These are phyloP conservation scores for Cantharis rufa DNA, from an alignment of 2,888 invertebrate genomes.

Conservation along the genomic window DNA sequence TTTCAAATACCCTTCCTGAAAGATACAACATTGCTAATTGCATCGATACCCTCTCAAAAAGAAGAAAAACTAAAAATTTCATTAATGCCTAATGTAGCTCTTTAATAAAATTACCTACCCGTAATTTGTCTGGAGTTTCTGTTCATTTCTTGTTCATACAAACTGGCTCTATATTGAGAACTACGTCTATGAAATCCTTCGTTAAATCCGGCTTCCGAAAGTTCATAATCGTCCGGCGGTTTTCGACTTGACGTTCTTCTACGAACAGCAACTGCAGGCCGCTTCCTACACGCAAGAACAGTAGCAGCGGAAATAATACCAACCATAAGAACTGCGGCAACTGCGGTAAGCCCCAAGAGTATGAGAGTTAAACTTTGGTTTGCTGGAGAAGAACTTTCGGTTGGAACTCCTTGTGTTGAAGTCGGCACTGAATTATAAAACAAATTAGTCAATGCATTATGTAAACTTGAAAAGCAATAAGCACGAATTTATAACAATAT, in stretches of 20 bases:
- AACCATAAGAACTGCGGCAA: constrained; percentile 50
- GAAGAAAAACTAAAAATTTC: constrained; percentile 24
- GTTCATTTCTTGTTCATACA: constrained; percentile 52
- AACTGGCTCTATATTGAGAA: constrained; percentile 53
- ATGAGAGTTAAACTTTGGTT: constrained; percentile 50
- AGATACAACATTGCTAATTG: constrained; percentile 18
- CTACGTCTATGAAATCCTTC: constrained; percentile 54
- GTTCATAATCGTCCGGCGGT: constrained; percentile 51
- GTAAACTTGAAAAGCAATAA: not conserved
- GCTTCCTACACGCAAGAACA: constrained; percentile 49
- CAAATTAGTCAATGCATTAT: not conserved
- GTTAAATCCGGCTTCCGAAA: constrained; percentile 54
- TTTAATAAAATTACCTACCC: constrained; percentile 29
- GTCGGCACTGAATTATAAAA: constrained; percentile 13
- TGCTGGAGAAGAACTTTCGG: constrained; percentile 34
- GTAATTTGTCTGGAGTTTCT: constrained; percentile 27
- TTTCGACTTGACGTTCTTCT: constrained; percentile 43
- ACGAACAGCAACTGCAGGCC: constrained; percentile 40
- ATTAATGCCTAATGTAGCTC: constrained; percentile 29
- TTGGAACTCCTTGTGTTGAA: constrained; percentile 21
- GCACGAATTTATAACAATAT: not conserved
- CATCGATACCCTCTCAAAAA: constrained; percentile 16
- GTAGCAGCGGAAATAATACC: constrained; percentile 50
- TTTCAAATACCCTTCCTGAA: not conserved
- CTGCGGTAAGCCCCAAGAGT: constrained; percentile 49